Evolutionary conservation across 2,888 invertebrate species (phyloP), one percentile per base, ranked within the genome.

Genomic region (Brachylomia viminalis): DNA sequence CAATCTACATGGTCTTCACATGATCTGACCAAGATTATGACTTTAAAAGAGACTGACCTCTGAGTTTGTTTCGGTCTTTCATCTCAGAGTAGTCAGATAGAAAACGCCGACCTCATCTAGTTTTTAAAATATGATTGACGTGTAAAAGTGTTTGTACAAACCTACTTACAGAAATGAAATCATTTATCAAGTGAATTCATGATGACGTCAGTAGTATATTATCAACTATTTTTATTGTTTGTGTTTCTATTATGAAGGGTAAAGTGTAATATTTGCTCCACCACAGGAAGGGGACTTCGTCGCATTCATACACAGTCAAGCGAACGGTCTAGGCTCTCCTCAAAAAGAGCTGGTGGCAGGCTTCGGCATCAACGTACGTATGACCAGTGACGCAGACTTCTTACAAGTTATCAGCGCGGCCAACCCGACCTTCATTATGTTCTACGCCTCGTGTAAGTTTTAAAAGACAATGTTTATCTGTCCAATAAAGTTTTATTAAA

Each of bases 341-440:
- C 90, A 90, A 77, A 91, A 92, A 62, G 86, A 83, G 0, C 5
- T 45, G 75, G 89, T 90, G 4, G 96, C 87, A 85, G 95, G 95
- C 0, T 96, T 95, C 77, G 95, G 95, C 0, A 83, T 95, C 7
- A 95, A 95, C 82, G 95, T 97, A 0, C 70, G 94, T 4, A 87
- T 97, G 64, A 92, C 98, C 6, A 97, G 95, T 17, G 98, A 98
- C 79, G 94, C 94, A 0, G 97, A 96, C 87, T 98, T 98, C 91
- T 97, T 97, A 78, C 72, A 94, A 1, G 93, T 97, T 71, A 95
- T 98, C n/a, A 96, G 96, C 58, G 94, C 97, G 27, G 92, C 97
- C 68, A 96, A 96, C 62, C 97, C 98, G 27, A 97, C 97, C 2
- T 96, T 98, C 72, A 97, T 98, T 79, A 98, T 98, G 98, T 98